Conservation (phyloP, 2,797 vertebrate species). For the Prunella strophiata region DNA sequence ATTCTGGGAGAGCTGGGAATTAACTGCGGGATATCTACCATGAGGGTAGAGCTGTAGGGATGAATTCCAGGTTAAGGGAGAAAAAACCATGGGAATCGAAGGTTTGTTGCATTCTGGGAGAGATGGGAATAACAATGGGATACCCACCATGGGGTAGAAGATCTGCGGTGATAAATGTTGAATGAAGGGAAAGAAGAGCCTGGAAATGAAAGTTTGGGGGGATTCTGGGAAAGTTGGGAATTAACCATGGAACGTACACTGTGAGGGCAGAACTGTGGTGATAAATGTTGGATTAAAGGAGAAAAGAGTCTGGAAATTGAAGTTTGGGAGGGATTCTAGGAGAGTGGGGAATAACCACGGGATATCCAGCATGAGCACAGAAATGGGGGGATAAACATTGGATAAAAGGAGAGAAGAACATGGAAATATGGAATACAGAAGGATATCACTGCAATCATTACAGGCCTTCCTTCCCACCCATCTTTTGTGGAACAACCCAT, state of each 20-base stretch:
- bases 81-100: too few species aligned
- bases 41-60: too few species aligned
- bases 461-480: too few species aligned
- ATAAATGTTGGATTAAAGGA: background rate
- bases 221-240: background rate
- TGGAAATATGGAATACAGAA: rapidly evolving
- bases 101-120: background rate
- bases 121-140: background rate
- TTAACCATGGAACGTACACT: rapidly evolving
- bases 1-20: background rate
- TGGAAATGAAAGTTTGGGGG: too few species aligned
- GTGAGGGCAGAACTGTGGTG: rapidly evolving
- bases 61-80: too few species aligned
- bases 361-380: rapidly evolving
- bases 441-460: background rate
- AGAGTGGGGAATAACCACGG: rapidly evolving
- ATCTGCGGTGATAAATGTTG: background rate
- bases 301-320: background rate
- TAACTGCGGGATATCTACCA: rapidly evolving
- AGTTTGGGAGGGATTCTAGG: rapidly evolving
- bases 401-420: background rate
- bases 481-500: background rate
- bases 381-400: too few species aligned
- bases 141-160: background rate
- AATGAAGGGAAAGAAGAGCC: rapidly evolving